Conservation (phyloP, 2,797 vertebrate species). For the Scomberomorus guttatus region DNA sequence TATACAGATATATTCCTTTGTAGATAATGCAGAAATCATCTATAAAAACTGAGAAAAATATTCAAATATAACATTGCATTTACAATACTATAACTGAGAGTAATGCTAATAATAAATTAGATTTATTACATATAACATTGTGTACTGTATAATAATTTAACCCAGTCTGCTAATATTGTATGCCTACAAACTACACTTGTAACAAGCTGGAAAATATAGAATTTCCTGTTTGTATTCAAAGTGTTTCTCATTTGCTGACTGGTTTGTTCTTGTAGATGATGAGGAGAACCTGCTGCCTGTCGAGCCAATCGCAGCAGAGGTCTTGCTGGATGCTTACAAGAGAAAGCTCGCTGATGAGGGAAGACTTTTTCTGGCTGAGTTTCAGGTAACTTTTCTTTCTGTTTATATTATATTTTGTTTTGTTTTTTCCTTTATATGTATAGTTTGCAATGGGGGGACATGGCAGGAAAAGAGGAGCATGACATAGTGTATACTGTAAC, state of each 20-base stretch:
- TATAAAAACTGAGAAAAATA: neutral
- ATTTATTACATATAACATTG: no score
- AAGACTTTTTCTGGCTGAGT: constrained; percentile 95
- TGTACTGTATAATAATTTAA: no score
- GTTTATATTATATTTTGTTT: neutral
- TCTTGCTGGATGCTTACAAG: constrained; percentile 90
- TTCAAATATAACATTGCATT: neutral
- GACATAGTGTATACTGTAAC: neutral
- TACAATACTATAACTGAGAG: neutral
- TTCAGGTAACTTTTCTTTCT: constrained; percentile 88
- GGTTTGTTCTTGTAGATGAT: constrained; percentile 79
- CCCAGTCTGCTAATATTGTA: no score
- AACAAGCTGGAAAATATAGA: neutral
- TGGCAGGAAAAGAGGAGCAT: neutral
- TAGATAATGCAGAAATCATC: neutral
- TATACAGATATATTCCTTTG: neutral
- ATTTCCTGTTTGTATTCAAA: neutral
- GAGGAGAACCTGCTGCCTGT: constrained; percentile 89
- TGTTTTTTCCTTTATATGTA: neutral
- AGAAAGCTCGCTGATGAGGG: constrained; percentile 95
- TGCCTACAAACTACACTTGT: no score
- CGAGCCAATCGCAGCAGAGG: constrained; percentile 91
- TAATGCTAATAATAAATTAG: neutral
- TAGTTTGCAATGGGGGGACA: neutral
- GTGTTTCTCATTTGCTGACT: neutral